Evolutionary conservation across 1,140 invertebrate species (phyloP), one percentile per base, ranked within the genome.

Genomic region (Drosophila tropicalis): DNA sequence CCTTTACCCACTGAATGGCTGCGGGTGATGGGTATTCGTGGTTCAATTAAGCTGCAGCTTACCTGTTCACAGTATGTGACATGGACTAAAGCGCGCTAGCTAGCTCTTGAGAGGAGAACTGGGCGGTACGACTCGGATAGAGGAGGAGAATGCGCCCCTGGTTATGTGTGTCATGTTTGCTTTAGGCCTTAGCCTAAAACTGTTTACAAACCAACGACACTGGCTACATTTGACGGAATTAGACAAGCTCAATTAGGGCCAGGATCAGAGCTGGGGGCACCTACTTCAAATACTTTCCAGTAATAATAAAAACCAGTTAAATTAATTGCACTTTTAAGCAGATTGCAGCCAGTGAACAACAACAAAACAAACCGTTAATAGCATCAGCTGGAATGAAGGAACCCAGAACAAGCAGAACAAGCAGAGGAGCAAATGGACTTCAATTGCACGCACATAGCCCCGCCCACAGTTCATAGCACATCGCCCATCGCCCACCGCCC

Each of bases 291-390:
- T 65, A 61, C 66, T 81, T 78, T 71, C 44, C 54, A 15, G 62
- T 63, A 61, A 79, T 76, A 81, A 84, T 66, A 70, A 75, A 84
- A 81, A 68, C 56, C 57, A 54, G 67, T 83, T 86, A 73, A 87
- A 86, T 86, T 86, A 87, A 86, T 86, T 86, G 83, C 79, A 80
- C 58, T 86, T 86, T 86, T 86, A 86, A 86, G 83, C 84, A 86
- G 79, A 86, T 86, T 86, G 84, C 74, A 87, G 71, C 66, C 67
- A 69, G 62, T 40, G 44, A 56, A 54, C 51, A 55, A 78, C 73
- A 78, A 72, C 62, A 66, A 85, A 86, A 68, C 72, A 62, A 40
- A 65, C 64, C 44, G 70, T 77, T 77, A 79, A 79, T 79, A 66
- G 74, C 70, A 69, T 25, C 54, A 66, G 17, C 39, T 36, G 34